Conservation (phyloP, 2,888 invertebrate species). For the Drosophila cognata region DNA sequence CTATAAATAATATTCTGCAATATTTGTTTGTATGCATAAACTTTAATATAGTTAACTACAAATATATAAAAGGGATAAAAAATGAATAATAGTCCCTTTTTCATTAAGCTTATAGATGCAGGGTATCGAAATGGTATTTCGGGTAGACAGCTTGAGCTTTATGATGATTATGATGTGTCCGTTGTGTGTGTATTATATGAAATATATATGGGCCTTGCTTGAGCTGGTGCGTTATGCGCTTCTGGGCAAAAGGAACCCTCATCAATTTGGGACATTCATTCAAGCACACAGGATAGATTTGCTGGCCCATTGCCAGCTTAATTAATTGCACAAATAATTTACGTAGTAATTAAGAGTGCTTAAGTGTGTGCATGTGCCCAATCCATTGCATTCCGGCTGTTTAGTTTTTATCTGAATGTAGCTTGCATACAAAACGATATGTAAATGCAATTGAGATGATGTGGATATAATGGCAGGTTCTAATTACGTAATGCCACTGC, state of each 20-base stretch:
- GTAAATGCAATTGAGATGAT: constrained; percentile 48
- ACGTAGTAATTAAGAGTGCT: constrained; percentile 63
- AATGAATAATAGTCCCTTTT: neutral
- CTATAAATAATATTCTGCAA: too few species aligned
- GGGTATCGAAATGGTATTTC: constrained; percentile 86
- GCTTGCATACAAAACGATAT: constrained; percentile 68
- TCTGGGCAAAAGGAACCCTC: constrained; percentile 45
- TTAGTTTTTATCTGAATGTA: constrained; percentile 2
- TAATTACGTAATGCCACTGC: constrained; percentile 48
- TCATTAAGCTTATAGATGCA: neutral
- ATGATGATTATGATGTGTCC: constrained; percentile 50
- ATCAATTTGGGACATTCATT: constrained; percentile 51
- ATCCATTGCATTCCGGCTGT: constrained; percentile 17
- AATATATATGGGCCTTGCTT: constrained; percentile 39
- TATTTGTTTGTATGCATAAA: neutral
- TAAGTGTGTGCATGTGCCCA: constrained; percentile 27
- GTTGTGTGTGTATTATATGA: constrained; percentile 40
- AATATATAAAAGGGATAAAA: neutral
- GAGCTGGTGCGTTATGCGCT: constrained; percentile 10
- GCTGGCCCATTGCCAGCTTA: constrained; percentile 24
- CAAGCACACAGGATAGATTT: constrained; percentile 14
- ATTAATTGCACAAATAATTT: constrained; percentile 69
- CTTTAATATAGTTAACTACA: neutral
- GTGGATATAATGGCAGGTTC: constrained; percentile 37
- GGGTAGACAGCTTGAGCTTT: constrained; percentile 86